phyloP scores from a whole-genome alignment of 2,113 vertebrate genomes.

The Colius striatus region DNA sequence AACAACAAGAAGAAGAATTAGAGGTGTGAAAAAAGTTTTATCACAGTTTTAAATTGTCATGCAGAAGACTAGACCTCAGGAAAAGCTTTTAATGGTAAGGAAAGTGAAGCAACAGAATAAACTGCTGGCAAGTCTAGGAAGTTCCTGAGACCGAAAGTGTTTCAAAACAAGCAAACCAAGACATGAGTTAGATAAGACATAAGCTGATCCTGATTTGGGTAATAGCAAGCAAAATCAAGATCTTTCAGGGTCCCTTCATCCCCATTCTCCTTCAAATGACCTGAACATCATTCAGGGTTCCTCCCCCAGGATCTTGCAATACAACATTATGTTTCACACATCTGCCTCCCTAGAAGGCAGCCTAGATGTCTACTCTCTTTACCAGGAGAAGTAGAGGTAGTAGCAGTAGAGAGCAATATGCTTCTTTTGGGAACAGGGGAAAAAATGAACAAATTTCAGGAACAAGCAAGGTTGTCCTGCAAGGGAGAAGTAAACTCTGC shows the following conservation, averaged over 20 bases:
- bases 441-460: not conserved
- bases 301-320: not conserved
- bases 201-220: not conserved
- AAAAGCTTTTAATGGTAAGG: not conserved
- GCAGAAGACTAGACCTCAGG: not conserved
- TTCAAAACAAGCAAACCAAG: not conserved
- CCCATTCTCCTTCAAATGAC: not conserved
- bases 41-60: not conserved
- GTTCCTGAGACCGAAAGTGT: not conserved
- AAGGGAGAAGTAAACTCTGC: not conserved
- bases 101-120: not conserved
- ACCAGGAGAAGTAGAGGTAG: not conserved
- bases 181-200: not conserved
- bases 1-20: not conserved
- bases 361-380: not conserved
- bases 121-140: not conserved
- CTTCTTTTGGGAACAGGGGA: not conserved
- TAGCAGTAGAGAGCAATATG: not conserved
- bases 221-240: not conserved
- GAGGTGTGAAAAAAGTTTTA: not conserved
- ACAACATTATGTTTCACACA: not conserved
- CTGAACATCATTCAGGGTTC: not conserved
- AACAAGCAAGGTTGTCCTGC: not conserved
- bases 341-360: not conserved
- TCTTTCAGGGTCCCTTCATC: not conserved